Conservation (phyloP, 1,140 invertebrate genomes). For the Galleria mellonella region DNA sequence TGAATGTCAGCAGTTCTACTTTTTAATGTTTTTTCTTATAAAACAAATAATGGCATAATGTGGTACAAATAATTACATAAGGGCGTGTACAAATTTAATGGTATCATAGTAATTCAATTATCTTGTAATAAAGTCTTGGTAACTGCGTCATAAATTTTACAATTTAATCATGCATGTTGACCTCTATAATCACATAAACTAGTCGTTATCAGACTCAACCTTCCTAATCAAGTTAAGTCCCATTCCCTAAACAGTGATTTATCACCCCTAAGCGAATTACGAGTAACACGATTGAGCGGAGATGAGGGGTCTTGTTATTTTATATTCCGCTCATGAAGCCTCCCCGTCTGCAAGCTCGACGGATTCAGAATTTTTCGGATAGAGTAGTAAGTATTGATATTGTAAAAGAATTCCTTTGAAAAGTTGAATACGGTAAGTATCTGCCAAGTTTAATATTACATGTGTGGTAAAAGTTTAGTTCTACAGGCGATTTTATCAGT, state of each 20-base stretch:
- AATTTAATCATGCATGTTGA: constrained; percentile 28
- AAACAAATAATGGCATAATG: too few relatives aligned
- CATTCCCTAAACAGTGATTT: constrained; percentile 59
- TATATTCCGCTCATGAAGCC: constrained; percentile 33
- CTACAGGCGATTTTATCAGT: too few relatives aligned
- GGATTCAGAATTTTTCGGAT: constrained; percentile 2
- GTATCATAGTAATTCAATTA: constrained; percentile 4
- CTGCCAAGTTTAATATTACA: constrained; percentile 7
- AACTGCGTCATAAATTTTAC: constrained; percentile 7
- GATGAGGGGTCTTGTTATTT: constrained; percentile 39
- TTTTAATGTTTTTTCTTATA: too few relatives aligned
- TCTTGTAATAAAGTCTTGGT: not conserved
- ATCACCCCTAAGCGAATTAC: constrained; percentile 66
- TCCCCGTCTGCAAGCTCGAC: constrained; percentile 10
- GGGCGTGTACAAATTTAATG: not conserved
- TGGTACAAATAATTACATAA: too few relatives aligned
- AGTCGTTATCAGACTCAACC: constrained; percentile 33
- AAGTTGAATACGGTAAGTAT: not conserved
- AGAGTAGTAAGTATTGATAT: not conserved
- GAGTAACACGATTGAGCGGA: constrained; percentile 45
- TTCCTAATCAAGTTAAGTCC: constrained; percentile 46
- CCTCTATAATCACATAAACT: constrained; percentile 51
- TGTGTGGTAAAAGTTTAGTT: not conserved
- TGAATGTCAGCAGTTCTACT: too few relatives aligned
- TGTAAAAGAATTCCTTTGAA: too few relatives aligned